A percentile compares a stretch with the other conserved stretches of the same genome.
phyloP scores from a whole-genome alignment of 2,888 invertebrate species.

The Campoplex capitator region DNA sequence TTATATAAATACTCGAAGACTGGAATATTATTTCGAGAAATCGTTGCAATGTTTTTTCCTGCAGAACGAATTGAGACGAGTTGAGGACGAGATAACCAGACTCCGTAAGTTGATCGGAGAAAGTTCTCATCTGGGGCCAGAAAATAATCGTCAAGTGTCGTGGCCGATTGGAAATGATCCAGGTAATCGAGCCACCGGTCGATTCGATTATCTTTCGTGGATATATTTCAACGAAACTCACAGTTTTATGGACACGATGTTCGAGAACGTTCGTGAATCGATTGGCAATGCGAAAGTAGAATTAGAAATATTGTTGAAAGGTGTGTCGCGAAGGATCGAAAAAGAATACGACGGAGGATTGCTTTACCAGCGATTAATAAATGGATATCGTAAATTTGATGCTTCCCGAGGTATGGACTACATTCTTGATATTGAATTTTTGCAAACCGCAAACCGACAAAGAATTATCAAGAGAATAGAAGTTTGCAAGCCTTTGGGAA shows the following conservation, averaged over 20 bases:
- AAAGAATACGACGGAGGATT: slow-evolving; percentile 85
- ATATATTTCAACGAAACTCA: slow-evolving; percentile 94
- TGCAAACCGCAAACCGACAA: slow-evolving; percentile 82
- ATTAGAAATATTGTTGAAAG: slow-evolving; percentile 87
- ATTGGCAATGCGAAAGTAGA: slow-evolving; percentile 89
- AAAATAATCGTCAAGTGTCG: slow-evolving; percentile 78
- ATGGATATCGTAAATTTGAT: slow-evolving; percentile 92
- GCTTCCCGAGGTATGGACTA: slow-evolving; percentile 95
- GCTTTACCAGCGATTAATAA: slow-evolving; percentile 87
- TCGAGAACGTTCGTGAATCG: slow-evolving; percentile 89
- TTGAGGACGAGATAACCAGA: slow-evolving; percentile 83
- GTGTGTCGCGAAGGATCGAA: slow-evolving; percentile 85
- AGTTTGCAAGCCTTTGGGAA: slow-evolving; percentile 93
- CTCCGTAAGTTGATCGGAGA: slow-evolving; percentile 85
- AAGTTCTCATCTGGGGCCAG: slow-evolving; percentile 84
- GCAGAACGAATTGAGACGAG: slow-evolving; percentile 83
- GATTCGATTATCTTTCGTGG: slow-evolving; percentile 95
- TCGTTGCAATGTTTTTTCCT: background rate
- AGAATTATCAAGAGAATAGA: slow-evolving; percentile 89
- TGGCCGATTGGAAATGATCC: slow-evolving; percentile 92
- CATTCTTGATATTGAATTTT: slow-evolving; percentile 89
- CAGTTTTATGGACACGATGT: slow-evolving; percentile 93
- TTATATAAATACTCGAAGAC: slow-evolving; percentile 75
- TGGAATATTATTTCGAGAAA: background rate
- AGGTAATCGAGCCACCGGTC: slow-evolving; percentile 88